Conservation (phyloP, 2,797 vertebrate species). For the Cyclopterus lumpus region DNA sequence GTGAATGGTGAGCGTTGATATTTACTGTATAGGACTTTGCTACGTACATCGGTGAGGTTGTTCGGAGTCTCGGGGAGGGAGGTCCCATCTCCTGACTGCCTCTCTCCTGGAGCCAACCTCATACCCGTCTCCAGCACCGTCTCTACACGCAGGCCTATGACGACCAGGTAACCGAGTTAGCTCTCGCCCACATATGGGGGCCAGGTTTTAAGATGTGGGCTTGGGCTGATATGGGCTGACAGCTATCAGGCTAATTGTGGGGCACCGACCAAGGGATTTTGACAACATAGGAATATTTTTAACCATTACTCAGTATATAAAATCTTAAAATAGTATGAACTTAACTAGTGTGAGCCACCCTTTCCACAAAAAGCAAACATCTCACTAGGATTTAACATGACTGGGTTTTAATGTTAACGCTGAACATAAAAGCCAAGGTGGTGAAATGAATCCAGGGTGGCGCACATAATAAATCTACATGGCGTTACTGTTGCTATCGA, state of each 20-base stretch:
- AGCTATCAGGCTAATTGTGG: background rate
- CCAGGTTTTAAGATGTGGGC: background rate
- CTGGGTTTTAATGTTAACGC: background rate
- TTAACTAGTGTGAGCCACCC: conserved; percentile 4
- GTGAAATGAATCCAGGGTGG: conserved; percentile 1
- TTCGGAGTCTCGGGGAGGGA: conserved; percentile 97
- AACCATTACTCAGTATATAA: conserved; percentile 1
- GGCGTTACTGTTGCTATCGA: conserved; percentile 21
- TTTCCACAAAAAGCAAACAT: background rate
- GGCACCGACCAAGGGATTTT: background rate
- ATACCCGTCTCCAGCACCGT: conserved; percentile 87
- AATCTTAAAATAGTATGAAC: background rate
- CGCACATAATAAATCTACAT: background rate
- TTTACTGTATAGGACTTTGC: background rate
- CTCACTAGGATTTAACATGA: background rate
- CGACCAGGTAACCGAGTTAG: conserved; percentile 8
- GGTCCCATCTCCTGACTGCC: conserved; percentile 96
- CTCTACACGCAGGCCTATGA: conserved; percentile 82
- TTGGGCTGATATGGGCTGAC: background rate
- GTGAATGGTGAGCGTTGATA: background rate
- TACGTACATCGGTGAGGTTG: conserved; percentile 94
- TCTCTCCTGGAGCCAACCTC: conserved; percentile 92
- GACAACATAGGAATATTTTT: background rate
- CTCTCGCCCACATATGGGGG: background rate
- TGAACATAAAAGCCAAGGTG: conserved; percentile 9